Conservation (phyloP, 2,888 invertebrate species). For the Pomacea canaliculata region DNA sequence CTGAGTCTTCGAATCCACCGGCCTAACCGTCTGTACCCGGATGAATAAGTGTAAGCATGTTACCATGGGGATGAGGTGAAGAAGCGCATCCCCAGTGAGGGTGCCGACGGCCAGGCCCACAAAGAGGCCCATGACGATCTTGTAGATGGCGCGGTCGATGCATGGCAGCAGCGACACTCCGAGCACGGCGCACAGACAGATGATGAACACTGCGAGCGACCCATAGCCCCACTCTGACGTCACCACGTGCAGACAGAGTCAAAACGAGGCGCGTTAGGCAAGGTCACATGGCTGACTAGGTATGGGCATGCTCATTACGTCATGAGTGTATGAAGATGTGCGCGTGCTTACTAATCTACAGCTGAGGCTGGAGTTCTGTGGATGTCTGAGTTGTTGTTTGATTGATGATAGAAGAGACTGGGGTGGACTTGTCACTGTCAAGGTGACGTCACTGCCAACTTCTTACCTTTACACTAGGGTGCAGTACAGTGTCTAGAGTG, state of each 20-base stretch:
- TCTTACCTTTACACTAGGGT: too few relatives aligned
- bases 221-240: slow-evolving; percentile 68
- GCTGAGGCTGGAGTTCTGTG: too few relatives aligned
- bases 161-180: slow-evolving; percentile 54
- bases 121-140: slow-evolving; percentile 68
- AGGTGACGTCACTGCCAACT: too few relatives aligned
- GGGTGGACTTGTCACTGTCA: too few relatives aligned
- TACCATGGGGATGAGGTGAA: slow-evolving; percentile 72
- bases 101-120: slow-evolving; percentile 72
- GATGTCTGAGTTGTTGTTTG: too few relatives aligned
- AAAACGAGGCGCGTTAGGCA: not conserved
- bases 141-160: slow-evolving; percentile 54
- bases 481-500: too few relatives aligned
- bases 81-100: slow-evolving; percentile 69
- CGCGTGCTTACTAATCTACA: not conserved
- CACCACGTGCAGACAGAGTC: slow-evolving; percentile 1
- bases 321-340: not conserved
- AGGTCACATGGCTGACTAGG: not conserved
- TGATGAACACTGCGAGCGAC: slow-evolving; percentile 67
- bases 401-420: too few relatives aligned
- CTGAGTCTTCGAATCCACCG: too few relatives aligned
- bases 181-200: slow-evolving; percentile 68
- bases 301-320: not conserved
- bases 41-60: slow-evolving; percentile 2
- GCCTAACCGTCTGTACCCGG: too few relatives aligned